Percentiles rank a stretch among this genome's conserved stretches.
These are phyloP conservation scores for Leucophora obtusa DNA, from an alignment of 2,888 invertebrate species.

Conservation along the genomic window DNA sequence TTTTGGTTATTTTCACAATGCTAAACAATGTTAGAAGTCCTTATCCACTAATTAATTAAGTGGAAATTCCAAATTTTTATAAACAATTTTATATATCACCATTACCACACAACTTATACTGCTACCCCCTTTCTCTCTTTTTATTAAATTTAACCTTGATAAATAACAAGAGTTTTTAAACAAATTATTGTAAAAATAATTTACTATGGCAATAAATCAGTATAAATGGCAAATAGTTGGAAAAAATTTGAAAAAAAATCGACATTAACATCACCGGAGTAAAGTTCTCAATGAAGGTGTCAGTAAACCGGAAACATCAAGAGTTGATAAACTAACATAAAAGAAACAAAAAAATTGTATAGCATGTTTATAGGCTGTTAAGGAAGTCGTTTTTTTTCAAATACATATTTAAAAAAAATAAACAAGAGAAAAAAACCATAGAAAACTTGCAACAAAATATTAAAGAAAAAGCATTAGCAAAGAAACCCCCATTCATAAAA, in stretches of 20 bases:
- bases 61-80: background rate
- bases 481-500: background rate
- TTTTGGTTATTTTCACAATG: background rate
- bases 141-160: constrained; percentile 28
- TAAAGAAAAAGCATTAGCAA: too few relatives aligned
- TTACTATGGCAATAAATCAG: constrained; percentile 47
- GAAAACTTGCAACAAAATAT: constrained; percentile 1
- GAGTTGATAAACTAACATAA: constrained; percentile 61
- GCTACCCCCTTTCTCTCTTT: background rate
- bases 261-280: constrained; percentile 2
- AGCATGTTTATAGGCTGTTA: constrained; percentile 63
- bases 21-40: too few relatives aligned
- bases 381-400: constrained; percentile 39
- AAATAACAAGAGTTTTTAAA: constrained; percentile 24
- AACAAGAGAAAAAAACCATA: constrained; percentile 1
- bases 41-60: background rate
- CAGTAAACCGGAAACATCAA: constrained; percentile 61
- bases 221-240: constrained; percentile 30
- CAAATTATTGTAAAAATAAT: constrained; percentile 49
- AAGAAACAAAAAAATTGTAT: constrained; percentile 36
- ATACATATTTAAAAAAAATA: constrained; percentile 2
- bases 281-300: constrained; percentile 58
- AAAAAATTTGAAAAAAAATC: constrained; percentile 1
- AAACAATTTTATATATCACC: background rate
- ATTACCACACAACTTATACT: background rate